These are phyloP conservation scores for Argyrosomus regius DNA, from an alignment of 2,797 vertebrate genomes.

Conservation along the genomic window DNA sequence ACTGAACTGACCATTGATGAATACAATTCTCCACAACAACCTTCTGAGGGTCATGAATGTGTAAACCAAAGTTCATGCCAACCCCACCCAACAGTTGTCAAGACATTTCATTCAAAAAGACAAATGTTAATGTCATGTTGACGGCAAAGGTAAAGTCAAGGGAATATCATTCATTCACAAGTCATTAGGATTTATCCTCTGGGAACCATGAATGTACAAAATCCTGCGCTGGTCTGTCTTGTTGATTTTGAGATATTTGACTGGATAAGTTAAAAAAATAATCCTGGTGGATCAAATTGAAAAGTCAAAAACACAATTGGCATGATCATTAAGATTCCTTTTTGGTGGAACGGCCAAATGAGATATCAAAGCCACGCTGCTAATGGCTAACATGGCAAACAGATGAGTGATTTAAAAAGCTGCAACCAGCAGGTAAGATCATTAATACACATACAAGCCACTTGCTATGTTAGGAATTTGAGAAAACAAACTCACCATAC, in stretches of 20 bases:
- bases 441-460: not conserved
- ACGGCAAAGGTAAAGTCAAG: too few relatives aligned
- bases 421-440: not conserved
- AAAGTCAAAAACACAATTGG: not conserved
- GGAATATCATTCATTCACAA: too few relatives aligned
- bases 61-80: too few relatives aligned
- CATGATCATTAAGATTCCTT: not conserved
- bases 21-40: too few relatives aligned
- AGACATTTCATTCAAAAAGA: too few relatives aligned
- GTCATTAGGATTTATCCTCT: too few relatives aligned
- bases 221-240: not conserved
- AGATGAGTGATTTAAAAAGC: not conserved
- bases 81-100: too few relatives aligned
- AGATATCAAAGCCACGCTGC: not conserved
- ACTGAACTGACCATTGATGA: too few relatives aligned
- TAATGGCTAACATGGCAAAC: too few relatives aligned
- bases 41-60: too few relatives aligned
- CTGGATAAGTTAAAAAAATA: not conserved
- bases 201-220: not conserved
- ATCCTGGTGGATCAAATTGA: not conserved
- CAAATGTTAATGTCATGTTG: too few relatives aligned
- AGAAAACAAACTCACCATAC: not conserved
- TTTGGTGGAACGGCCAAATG: not conserved
- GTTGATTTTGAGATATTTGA: not conserved
- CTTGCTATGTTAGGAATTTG: not conserved